Evolutionary conservation across 2,113 vertebrate genomes (phyloP).

Genomic region (Ophiodon elongatus): DNA sequence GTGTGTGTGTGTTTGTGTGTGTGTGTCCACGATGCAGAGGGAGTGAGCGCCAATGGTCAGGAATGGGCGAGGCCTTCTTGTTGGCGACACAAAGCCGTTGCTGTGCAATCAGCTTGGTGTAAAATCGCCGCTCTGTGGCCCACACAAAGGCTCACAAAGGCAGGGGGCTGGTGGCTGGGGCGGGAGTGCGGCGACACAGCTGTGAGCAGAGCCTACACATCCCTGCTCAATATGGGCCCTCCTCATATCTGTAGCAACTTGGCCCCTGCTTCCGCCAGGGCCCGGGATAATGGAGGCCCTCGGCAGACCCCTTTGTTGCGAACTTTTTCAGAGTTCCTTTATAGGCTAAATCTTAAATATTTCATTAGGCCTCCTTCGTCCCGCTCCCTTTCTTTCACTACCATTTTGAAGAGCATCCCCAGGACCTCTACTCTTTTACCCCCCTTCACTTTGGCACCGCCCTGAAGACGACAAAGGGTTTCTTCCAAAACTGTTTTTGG

Average conservation of each 20-base stretch:
- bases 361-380: conserved; percentile 87
- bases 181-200: conserved; percentile 87
- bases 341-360: conserved; percentile 90
- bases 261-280: conserved; percentile 85
- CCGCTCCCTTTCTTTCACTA: conserved; percentile 67
- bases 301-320: conserved; percentile 86
- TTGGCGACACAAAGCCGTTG: conserved; percentile 86
- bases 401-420: conserved; percentile 71
- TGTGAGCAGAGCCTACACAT: conserved; percentile 91
- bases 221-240: conserved; percentile 89
- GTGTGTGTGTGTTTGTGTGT: conserved; percentile 42
- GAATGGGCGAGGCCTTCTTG: conserved; percentile 73
- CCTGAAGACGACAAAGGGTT: conserved; percentile 80
- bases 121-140: conserved; percentile 87
- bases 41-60: conserved; percentile 58
- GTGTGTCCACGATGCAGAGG: conserved; percentile 38
- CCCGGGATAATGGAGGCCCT: conserved; percentile 82
- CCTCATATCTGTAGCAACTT: conserved; percentile 86
- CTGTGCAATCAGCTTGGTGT: conserved; percentile 88
- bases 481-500: conserved; percentile 73
- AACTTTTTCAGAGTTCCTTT: conserved; percentile 84
- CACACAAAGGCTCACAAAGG: conserved; percentile 88
- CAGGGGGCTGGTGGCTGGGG: conserved; percentile 90
- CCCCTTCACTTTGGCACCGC: conserved; percentile 59
- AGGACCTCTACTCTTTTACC: conserved; percentile 63